Evolutionary conservation across 2,797 vertebrate genomes (phyloP), one percentile per base, ranked within the genome.

Genomic region (Clarias platycephalus): DNA sequence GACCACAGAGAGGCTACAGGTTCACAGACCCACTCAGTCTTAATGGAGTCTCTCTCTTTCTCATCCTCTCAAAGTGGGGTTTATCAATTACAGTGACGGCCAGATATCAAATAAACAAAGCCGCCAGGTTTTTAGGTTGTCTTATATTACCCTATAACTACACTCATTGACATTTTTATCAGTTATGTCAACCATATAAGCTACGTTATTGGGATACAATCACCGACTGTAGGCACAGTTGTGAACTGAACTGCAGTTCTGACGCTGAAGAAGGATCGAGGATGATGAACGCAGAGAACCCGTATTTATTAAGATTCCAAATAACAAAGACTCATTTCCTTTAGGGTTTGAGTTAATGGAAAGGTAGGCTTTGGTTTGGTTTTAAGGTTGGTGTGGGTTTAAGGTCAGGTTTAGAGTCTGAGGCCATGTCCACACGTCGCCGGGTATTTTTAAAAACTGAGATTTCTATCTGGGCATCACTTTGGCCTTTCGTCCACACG

Each of bases 1-100:
- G 74, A 49, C 57, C 28, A 63, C 66, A 66, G 62, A 74, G 22
- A 9, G 78, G 6, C 12, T 60, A 37, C 3, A 37, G 70, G 64
- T 81, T 67, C 37, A 53, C 37, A 40, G 62, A 60, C 12, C 79
- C 58, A 70, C 64, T 84, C 53, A 37, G 74, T 78, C 74, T 20
- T 84, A 68, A 78, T 49, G 64, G 74, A 37, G 40, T 68, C 74
- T 78, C 74, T 68, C 24, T 10, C 64, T 55, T 68, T 34, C 62
- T 74, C 60, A 10, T 75, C 68, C 71, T 55, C 16, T 57, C 62
- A 24, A 5, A 44, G 76, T 15, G 26, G 53, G 10, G 6, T 44
- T 66, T 28, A 66, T 40, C 40, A 22, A 66, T 80, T 31, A 44
- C 49, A 64, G 26, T 64, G 37, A 28, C 64, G 60, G 13, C 13